Conservation (phyloP, 2,113 vertebrate species). For the Zosterops lateralis region DNA sequence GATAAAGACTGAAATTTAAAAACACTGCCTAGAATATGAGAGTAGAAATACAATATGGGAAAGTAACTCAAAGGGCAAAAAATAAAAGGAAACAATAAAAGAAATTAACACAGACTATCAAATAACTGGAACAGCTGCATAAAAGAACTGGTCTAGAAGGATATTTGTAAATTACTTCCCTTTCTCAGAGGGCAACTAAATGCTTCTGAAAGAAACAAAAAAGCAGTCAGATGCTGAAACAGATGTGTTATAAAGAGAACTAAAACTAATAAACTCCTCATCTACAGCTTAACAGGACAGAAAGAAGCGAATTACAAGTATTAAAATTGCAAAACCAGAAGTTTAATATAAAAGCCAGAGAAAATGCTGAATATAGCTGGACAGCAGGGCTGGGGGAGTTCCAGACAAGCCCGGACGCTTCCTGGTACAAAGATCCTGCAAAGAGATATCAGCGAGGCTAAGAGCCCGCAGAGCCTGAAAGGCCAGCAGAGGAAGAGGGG, state of each 20-base stretch:
- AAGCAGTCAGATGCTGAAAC: background rate
- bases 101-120: background rate
- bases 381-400: background rate
- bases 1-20: background rate
- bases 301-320: slow-evolving; percentile 3
- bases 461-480: slow-evolving; percentile 39
- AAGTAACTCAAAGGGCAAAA: background rate
- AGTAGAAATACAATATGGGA: background rate
- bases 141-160: background rate
- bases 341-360: background rate
- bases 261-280: slow-evolving; percentile 22
- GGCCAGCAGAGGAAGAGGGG: slow-evolving; percentile 56
- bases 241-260: background rate
- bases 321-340: slow-evolving; percentile 7
- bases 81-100: slow-evolving; percentile 18
- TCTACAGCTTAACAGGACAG: background rate
- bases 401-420: background rate
- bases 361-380: background rate
- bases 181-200: slow-evolving; percentile 28
- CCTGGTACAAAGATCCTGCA: slow-evolving; percentile 34
- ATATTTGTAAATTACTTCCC: background rate
- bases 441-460: slow-evolving; percentile 28
- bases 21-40: background rate
- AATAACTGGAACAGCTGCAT: background rate
- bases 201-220: slow-evolving; percentile 1